These are phyloP conservation scores for Drosophila tripunctata DNA, from an alignment of 2,888 invertebrate genomes.

Conservation along the genomic window DNA sequence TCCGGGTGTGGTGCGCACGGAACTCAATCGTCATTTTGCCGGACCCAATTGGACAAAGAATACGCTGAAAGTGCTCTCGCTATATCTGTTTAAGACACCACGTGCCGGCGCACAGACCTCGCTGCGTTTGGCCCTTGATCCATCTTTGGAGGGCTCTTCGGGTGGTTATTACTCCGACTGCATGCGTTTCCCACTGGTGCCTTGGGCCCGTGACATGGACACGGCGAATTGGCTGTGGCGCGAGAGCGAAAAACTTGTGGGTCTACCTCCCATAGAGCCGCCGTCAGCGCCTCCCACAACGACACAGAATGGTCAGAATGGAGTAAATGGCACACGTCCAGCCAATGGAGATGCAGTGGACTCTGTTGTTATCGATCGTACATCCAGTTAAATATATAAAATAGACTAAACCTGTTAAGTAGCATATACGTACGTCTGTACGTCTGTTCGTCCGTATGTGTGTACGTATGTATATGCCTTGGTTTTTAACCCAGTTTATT, in stretches of 20 bases:
- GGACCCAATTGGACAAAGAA: slow-evolving; percentile 64
- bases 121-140: slow-evolving; percentile 82
- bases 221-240: slow-evolving; percentile 88
- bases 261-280: slow-evolving; percentile 61
- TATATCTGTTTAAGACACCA: slow-evolving; percentile 79
- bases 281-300: slow-evolving; percentile 13
- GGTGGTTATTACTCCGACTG: slow-evolving; percentile 87
- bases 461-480: no score
- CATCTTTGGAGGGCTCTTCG: slow-evolving; percentile 74
- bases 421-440: no score
- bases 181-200: slow-evolving; percentile 84
- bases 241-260: slow-evolving; percentile 82
- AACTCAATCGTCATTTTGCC: slow-evolving; percentile 86
- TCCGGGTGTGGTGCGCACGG: slow-evolving; percentile 91
- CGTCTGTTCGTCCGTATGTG: no score
- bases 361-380: slow-evolving; percentile 58
- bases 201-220: slow-evolving; percentile 85
- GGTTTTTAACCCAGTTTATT: slow-evolving; percentile 1
- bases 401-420: not conserved
- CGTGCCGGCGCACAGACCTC: slow-evolving; percentile 83
- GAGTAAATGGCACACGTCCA: slow-evolving; percentile 19
- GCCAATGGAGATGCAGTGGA: slow-evolving; percentile 36
- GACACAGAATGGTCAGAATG: slow-evolving; percentile 10
- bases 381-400: slow-evolving; percentile 19
- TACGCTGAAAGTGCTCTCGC: slow-evolving; percentile 58